These are phyloP conservation scores for Drosophila repleta DNA, from an alignment of 1,140 invertebrate species.

Conservation along the genomic window DNA sequence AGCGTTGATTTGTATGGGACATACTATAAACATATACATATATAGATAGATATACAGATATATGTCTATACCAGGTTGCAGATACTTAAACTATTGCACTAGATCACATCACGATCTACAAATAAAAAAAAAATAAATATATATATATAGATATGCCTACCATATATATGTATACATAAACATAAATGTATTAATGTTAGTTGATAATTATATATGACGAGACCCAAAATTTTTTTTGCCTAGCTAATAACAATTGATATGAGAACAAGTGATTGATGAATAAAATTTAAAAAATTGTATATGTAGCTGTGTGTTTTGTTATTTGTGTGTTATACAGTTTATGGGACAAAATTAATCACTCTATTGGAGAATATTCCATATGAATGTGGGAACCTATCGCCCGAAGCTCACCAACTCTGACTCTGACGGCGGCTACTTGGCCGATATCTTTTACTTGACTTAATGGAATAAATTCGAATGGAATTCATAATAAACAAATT, in stretches of 20 bases:
- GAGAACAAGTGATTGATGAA: conserved; percentile 75
- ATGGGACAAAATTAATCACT: too few relatives aligned
- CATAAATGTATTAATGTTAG: conserved; percentile 71
- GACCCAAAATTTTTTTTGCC: conserved; percentile 60
- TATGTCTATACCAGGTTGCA: conserved; percentile 31
- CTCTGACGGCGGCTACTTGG: too few relatives aligned
- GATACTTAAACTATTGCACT: conserved; percentile 55
- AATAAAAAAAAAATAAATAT: conserved; percentile 24
- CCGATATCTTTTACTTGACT: too few relatives aligned
- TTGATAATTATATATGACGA: conserved; percentile 52
- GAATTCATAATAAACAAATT: too few relatives aligned
- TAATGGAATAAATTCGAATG: too few relatives aligned
- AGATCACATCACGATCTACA: conserved; percentile 31
- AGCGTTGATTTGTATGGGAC: conserved; percentile 41
- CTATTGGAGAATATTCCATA: too few relatives aligned
- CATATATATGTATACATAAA: conserved; percentile 17
- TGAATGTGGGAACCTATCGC: too few relatives aligned
- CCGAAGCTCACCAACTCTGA: too few relatives aligned
- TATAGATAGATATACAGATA: neutral
- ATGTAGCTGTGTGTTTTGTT: neutral
- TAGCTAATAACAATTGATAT: conserved; percentile 80
- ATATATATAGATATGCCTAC: conserved; percentile 1
- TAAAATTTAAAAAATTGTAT: conserved; percentile 61
- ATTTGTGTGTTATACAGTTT: too few relatives aligned
- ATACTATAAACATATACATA: conserved; percentile 1